A percentile compares a stretch with the other conserved stretches of the same genome.
These are phyloP conservation scores for Capitulum mitella DNA, from an alignment of 2,888 invertebrate genomes.

Conservation along the genomic window DNA sequence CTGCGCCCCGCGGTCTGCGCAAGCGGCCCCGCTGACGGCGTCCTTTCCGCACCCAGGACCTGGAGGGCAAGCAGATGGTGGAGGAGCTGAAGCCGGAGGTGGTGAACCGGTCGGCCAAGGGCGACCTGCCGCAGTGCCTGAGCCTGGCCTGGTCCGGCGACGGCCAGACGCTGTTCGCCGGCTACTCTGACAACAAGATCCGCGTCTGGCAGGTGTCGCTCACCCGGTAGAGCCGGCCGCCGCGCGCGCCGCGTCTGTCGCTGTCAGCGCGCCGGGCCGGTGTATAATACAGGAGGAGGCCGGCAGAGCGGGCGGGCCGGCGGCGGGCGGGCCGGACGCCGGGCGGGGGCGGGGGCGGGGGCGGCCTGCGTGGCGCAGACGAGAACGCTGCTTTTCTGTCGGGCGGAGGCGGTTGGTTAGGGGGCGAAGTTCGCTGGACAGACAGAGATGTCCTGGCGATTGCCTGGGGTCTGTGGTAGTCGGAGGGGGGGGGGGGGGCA, in stretches of 20 bases:
- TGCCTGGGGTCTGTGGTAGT: too few relatives aligned
- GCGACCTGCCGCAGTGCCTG: conserved; percentile 90
- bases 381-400: too few relatives aligned
- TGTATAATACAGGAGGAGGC: too few relatives aligned
- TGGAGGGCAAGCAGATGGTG: conserved; percentile 98
- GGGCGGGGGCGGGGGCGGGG: not conserved
- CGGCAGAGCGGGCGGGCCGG: not conserved
- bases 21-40: too few relatives aligned
- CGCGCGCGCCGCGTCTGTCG: not conserved
- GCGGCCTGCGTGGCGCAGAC: too few relatives aligned
- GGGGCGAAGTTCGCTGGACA: too few relatives aligned
- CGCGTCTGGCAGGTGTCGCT: conserved; percentile 90
- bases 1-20: too few relatives aligned
- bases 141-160: conserved; percentile 98
- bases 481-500: too few relatives aligned
- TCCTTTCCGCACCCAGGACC: conserved; percentile 64
- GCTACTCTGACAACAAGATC: conserved; percentile 96
- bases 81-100: conserved; percentile 97
- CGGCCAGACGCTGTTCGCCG: conserved; percentile 97
- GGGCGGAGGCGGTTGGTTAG: too few relatives aligned
- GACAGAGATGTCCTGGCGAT: too few relatives aligned
- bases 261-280: not conserved
- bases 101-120: conserved; percentile 61
- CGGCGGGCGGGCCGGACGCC: not conserved
- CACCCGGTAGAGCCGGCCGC: conserved; percentile 25